Base-by-base conservation (phyloP, 2,113 vertebrate genomes). In the Ptyas mucosa region DNA sequence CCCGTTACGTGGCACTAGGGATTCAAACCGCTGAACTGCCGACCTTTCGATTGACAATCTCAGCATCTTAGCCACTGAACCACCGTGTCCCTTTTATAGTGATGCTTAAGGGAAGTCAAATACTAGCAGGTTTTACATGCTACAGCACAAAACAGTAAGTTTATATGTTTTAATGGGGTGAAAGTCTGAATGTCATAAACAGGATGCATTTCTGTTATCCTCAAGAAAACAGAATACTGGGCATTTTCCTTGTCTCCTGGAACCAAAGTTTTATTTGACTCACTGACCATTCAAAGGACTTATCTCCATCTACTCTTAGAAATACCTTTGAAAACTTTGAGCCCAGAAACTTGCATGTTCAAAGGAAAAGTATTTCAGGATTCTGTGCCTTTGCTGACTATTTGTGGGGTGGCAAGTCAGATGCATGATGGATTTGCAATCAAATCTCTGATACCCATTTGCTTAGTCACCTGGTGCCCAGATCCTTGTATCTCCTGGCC, bases 391-490 rank as follows among this genome's bases (percentile, higher is more conserved):
- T 90, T 8, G 7, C 57, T 64, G 20, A 51, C 24, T 15, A n/a
- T 21, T 26, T 89, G 39, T 89, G 26, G 49, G 29, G 7, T n/a
- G 49, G 49, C 24, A 34, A 54, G 69, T 81, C 69, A 81, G 15
- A 21, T 39, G 34, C 7, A 81, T 20, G 6, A 81, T 21, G n/a
- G 69, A 39, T 39, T 81, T 39, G 69, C 34, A 81, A 29, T n/a
- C 8, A 26, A n/a, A 52, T 6, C 51, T 49, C 51, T 18, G 51
- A 20, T 29, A 29, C 14, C 12, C 29, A 29, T 87, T 21, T 23
- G 20, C 94, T 96, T 94, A 95, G 91, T 94, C 94, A 20, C 94
- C 46, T 90, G 85, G 93, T 90, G 12, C 93, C 94, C 75, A 53
- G 90, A 55, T 54, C 18, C n/a, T 88, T 55, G 8, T 11, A 21